Percentiles rank a stretch among this genome's conserved stretches.
phyloP scores from a whole-genome alignment of 1,140 invertebrate genomes.

The Matsumurasca onukii region DNA sequence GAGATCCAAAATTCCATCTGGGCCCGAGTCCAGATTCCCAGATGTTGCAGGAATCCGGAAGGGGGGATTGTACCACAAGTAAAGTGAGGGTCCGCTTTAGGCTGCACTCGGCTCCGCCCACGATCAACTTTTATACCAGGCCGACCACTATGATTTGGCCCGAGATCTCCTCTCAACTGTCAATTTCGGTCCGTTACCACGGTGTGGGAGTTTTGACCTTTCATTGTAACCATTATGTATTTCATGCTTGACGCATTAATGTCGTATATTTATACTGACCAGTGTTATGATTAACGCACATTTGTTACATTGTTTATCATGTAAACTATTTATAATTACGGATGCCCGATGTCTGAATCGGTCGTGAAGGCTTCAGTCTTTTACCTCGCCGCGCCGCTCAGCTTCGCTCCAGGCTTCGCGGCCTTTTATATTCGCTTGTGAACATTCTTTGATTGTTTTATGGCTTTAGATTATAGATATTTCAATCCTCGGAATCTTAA shows the following conservation, averaged over 20 bases:
- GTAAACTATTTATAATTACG: constrained; percentile 25
- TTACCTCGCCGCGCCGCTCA: neutral
- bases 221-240: constrained; percentile 24
- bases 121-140: constrained; percentile 24
- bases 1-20: neutral
- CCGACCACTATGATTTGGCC: constrained; percentile 10
- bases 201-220: constrained; percentile 25
- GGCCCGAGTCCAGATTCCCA: neutral
- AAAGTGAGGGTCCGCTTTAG: neutral
- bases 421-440: no score
- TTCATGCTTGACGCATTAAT: neutral
- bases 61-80: neutral
- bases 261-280: constrained; percentile 22
- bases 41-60: constrained; percentile 1
- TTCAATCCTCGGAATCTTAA: no score
- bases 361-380: neutral
- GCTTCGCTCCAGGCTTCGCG: no score
- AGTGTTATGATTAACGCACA: constrained; percentile 17
- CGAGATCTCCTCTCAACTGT: no score
- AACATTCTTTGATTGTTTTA: no score
- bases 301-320: constrained; percentile 21
- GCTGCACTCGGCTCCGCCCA: neutral
- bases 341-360: neutral
- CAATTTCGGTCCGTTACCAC: neutral
- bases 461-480: no score